Evolutionary conservation across 2,888 invertebrate species (phyloP).

Genomic region (Caenorhabditis wallacei): DNA sequence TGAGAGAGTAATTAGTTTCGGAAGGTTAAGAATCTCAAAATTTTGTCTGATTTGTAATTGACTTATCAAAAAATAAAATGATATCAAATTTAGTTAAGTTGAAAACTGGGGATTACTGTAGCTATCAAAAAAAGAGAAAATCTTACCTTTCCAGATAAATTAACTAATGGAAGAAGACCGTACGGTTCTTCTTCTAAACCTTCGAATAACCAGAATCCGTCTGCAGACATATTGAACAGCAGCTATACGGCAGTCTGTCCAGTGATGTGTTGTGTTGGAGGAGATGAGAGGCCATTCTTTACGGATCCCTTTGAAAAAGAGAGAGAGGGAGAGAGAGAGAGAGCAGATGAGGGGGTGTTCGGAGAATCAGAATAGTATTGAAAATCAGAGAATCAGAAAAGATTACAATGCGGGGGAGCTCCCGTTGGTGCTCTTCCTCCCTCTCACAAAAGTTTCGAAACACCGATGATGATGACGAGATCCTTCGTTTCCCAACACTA

Average conservation of each 20-base stretch:
- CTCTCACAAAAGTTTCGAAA: conserved; percentile 54
- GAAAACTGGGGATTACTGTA: too few relatives aligned
- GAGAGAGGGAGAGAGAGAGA: conserved; percentile 29
- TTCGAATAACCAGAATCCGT: conserved; percentile 83
- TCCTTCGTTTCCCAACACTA: background rate
- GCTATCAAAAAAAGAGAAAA: background rate
- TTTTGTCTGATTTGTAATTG: too few relatives aligned
- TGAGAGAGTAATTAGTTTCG: too few relatives aligned
- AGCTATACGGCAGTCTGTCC: conserved; percentile 55
- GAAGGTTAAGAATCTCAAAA: too few relatives aligned
- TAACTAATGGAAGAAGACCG: conserved; percentile 81
- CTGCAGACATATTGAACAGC: conserved; percentile 64
- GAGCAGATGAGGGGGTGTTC: conserved; percentile 63
- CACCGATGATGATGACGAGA: conserved; percentile 57
- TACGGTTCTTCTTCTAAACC: conserved; percentile 82
- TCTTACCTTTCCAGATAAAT: conserved; percentile 78
- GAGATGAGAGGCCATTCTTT: conserved; percentile 46
- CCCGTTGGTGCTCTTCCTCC: conserved; percentile 12
- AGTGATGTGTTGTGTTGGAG: conserved; percentile 39
- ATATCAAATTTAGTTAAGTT: too few relatives aligned
- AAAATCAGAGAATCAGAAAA: conserved; percentile 32
- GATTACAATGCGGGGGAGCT: conserved; percentile 59
- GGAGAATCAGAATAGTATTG: conserved; percentile 23
- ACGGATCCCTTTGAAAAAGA: conserved; percentile 37
- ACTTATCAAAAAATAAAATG: too few relatives aligned